Percentiles rank a stretch among this genome's conserved stretches.
Evolutionary conservation across 2,797 vertebrate genomes (phyloP).

Genomic region (Hoplostethus atlanticus): DNA sequence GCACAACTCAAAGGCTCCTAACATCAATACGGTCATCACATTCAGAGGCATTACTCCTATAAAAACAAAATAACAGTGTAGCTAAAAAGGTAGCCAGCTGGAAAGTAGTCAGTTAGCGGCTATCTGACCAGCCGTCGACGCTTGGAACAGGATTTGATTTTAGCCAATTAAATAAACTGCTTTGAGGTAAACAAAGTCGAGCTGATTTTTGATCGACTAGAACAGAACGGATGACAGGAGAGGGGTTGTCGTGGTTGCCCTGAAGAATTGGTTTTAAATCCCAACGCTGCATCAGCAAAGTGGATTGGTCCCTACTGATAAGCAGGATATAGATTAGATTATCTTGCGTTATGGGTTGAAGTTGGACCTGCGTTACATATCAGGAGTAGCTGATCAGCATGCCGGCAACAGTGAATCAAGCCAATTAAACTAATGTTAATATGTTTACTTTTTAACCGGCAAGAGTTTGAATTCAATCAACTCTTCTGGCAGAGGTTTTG

Average conservation of each 20-base stretch:
- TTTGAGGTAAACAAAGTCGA: too few relatives aligned
- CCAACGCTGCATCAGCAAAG: background rate
- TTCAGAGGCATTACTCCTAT: background rate
- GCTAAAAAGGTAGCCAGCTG: conserved; percentile 23
- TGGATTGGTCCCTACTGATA: background rate
- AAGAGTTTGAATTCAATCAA: background rate
- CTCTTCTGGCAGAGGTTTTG: conserved; percentile 27
- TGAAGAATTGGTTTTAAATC: background rate
- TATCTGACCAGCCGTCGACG: too few relatives aligned
- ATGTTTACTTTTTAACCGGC: background rate
- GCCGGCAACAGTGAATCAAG: background rate
- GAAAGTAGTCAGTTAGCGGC: background rate
- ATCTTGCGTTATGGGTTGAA: background rate
- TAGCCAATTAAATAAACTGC: too few relatives aligned
- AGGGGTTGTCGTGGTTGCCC: too few relatives aligned
- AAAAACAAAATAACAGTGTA: background rate
- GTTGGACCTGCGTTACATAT: background rate
- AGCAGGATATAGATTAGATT: too few relatives aligned
- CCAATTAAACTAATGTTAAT: background rate
- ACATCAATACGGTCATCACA: conserved; percentile 19
- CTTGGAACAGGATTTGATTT: too few relatives aligned
- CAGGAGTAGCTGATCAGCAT: background rate
- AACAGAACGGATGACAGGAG: too few relatives aligned
- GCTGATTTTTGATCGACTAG: too few relatives aligned
- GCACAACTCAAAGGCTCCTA: conserved; percentile 15